A percentile compares a stretch with the other conserved stretches of the same genome.
These are phyloP conservation scores for Sitophilus oryzae DNA, from an alignment of 1,140 invertebrate species.

Conservation along the genomic window DNA sequence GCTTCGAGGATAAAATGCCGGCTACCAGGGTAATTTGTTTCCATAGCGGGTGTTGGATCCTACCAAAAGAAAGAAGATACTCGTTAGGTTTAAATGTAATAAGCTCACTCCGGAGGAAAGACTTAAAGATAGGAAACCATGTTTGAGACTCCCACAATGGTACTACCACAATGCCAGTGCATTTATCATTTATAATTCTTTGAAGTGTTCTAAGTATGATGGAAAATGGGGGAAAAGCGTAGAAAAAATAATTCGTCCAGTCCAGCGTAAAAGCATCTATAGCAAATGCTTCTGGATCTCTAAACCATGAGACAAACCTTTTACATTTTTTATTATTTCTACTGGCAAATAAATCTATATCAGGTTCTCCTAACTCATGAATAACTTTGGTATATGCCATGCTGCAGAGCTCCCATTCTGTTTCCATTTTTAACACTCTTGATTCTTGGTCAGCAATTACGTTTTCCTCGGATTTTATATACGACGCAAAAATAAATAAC, in stretches of 20 bases:
- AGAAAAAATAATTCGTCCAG: too few species aligned
- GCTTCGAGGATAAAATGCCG: constrained; percentile 16
- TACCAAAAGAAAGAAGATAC: too few species aligned
- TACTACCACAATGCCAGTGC: too few species aligned
- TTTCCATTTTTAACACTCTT: not conserved
- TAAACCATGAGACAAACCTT: not conserved
- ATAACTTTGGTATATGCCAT: too few species aligned
- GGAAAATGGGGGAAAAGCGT: not conserved
- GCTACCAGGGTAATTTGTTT: constrained; percentile 17
- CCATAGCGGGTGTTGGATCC: constrained; percentile 13
- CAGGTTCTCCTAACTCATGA: too few species aligned
- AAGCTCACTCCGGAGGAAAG: too few species aligned
- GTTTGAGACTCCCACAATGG: too few species aligned
- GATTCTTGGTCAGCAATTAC: constrained; percentile 3
- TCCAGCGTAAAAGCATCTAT: not conserved
- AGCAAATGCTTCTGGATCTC: constrained; percentile 1
- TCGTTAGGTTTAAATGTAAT: too few species aligned
- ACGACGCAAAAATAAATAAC: constrained; percentile 4
- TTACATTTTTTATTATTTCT: not conserved
- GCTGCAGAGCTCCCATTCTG: constrained; percentile 10
- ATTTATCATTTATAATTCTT: too few species aligned
- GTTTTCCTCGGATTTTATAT: constrained; percentile 7
- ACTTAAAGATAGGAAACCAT: too few species aligned
- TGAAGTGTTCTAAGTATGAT: not conserved
- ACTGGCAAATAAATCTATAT: constrained; percentile 1